phyloP scores from a whole-genome alignment of 92 coral and sea anemone species.

The Parazoanthus darwini region DNA sequence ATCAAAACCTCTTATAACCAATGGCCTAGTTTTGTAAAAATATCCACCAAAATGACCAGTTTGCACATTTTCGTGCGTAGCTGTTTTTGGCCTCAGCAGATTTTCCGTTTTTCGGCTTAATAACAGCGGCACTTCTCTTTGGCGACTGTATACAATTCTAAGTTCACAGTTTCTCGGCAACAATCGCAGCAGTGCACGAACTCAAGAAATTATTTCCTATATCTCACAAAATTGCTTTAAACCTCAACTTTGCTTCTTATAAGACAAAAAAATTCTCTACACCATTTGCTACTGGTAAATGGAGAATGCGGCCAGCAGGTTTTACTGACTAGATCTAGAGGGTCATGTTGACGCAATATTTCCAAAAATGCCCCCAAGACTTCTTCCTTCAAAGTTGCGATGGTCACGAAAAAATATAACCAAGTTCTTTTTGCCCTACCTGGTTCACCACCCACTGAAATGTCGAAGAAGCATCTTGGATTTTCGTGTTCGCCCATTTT shows the following conservation, averaged over 20 bases:
- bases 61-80: constrained; percentile 3
- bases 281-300: not conserved
- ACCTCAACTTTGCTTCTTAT: not conserved
- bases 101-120: constrained; percentile 32
- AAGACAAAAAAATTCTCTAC: not conserved
- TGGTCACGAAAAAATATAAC: constrained; percentile 27
- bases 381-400: constrained; percentile 28
- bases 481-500: constrained; percentile 69
- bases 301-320: constrained; percentile 7
- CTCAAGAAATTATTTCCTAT: not conserved
- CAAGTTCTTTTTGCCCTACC: constrained; percentile 52
- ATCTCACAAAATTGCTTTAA: not conserved
- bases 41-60: not conserved
- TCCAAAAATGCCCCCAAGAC: constrained; percentile 45
- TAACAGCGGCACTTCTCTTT: constrained; percentile 17
- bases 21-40: not conserved
- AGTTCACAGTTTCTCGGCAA: constrained; percentile 34
- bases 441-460: constrained; percentile 80
- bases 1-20: not conserved
- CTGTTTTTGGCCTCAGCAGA: constrained; percentile 16
- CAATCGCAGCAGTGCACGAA: constrained; percentile 41
- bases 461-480: constrained; percentile 81
- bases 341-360: constrained; percentile 45
- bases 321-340: not conserved
- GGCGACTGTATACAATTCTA: constrained; percentile 33